A percentile compares a stretch with the other conserved stretches of the same genome.
phyloP scores from a whole-genome alignment of 1,140 invertebrate genomes.

The Tetramorium simillimum region DNA sequence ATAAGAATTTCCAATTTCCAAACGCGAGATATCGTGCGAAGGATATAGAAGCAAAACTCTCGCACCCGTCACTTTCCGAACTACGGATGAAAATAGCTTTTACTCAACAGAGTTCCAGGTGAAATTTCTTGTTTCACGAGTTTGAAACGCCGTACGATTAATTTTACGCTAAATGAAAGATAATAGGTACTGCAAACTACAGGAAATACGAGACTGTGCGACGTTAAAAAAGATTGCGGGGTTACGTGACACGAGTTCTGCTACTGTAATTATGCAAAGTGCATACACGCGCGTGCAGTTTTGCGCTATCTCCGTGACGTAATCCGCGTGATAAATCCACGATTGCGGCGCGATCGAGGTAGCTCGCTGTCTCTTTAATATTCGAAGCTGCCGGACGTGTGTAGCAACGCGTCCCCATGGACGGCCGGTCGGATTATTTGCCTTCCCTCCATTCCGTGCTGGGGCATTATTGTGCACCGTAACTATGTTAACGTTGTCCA shows the following conservation, averaged over 20 bases:
- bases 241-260: not conserved
- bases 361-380: slow-evolving; percentile 15
- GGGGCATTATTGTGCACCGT: not conserved
- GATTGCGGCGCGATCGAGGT: not conserved
- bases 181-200: not conserved
- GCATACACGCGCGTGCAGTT: too few relatives aligned
- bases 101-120: not conserved
- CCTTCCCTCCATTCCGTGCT: not conserved
- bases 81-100: not conserved
- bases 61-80: not conserved
- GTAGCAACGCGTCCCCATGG: not conserved
- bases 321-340: not conserved
- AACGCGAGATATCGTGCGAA: not conserved
- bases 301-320: not conserved
- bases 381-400: not conserved
- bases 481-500: slow-evolving; percentile 23
- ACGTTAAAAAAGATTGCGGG: not conserved
- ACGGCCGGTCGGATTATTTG: not conserved
- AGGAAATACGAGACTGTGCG: not conserved
- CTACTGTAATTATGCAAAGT: not conserved
- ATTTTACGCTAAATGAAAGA: not conserved
- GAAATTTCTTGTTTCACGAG: not conserved
- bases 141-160: not conserved
- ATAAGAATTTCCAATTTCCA: not conserved
- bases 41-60: not conserved